These are phyloP conservation scores for Forbesichthys papilliferus DNA, from an alignment of 2,113 vertebrate species.

Conservation along the genomic window DNA sequence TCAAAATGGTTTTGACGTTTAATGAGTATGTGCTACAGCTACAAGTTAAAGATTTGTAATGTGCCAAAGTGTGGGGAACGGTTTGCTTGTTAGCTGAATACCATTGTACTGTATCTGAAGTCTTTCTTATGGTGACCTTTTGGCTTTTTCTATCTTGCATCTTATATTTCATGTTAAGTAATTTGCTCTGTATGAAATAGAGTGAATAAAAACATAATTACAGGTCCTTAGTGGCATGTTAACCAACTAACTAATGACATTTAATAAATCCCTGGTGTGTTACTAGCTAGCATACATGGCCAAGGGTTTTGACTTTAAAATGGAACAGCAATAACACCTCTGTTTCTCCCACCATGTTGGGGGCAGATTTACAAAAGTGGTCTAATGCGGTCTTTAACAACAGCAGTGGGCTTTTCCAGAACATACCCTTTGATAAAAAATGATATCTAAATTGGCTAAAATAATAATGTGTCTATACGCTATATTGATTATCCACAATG, in stretches of 20 bases:
- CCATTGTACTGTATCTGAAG: no score
- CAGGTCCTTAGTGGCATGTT: not conserved
- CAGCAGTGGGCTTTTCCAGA: not conserved
- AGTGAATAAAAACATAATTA: not conserved
- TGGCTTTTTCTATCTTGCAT: not conserved
- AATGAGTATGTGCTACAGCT: not conserved
- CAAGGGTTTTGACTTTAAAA: not conserved
- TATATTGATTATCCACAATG: no score
- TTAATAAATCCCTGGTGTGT: not conserved
- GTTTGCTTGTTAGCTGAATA: no score
- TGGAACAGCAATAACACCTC: not conserved
- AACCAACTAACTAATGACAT: not conserved
- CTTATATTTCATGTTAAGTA: not conserved
- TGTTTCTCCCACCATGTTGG: not conserved
- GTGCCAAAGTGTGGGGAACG: not conserved
- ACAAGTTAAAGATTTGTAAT: slow-evolving; percentile 24
- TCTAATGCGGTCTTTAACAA: not conserved
- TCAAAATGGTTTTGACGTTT: no score
- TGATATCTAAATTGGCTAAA: not conserved
- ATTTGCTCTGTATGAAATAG: not conserved
- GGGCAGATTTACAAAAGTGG: not conserved
- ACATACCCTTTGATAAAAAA: not conserved
- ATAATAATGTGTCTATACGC: not conserved
- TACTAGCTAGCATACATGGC: not conserved
- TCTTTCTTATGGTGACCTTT: not conserved